A percentile compares a stretch with the other conserved stretches of the same genome.
phyloP scores from a whole-genome alignment of 1,140 invertebrate species.

The Bombus sylvicola region DNA sequence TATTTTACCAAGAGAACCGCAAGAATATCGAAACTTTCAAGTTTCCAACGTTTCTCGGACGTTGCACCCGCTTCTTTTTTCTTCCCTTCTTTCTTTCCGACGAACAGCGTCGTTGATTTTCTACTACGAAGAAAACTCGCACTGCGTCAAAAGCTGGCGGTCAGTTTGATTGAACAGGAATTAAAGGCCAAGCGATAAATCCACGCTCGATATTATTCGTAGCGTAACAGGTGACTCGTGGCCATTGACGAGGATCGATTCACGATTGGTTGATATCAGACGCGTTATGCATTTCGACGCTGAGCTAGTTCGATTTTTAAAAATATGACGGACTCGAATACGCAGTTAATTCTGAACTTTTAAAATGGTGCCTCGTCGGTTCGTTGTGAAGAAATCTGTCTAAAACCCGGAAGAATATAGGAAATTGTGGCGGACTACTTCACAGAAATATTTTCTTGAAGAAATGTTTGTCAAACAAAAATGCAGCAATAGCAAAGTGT shows the following conservation, averaged over 20 bases:
- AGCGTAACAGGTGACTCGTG: conserved; percentile 33
- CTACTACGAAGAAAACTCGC: not conserved
- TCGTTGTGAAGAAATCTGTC: conserved; percentile 48
- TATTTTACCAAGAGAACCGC: not conserved
- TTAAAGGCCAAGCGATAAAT: not conserved
- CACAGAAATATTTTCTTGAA: too few relatives aligned
- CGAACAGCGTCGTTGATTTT: not conserved
- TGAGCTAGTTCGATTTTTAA: not conserved
- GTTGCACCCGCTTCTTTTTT: not conserved
- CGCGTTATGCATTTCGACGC: not conserved
- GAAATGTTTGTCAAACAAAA: too few relatives aligned
- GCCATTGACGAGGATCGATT: not conserved
- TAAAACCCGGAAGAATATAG: conserved; percentile 17
- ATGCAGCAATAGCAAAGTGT: too few relatives aligned
- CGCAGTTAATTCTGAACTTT: conserved; percentile 48
- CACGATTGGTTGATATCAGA: not conserved
- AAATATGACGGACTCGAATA: conserved; percentile 7
- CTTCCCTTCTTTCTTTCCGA: not conserved
- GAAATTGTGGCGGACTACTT: not conserved
- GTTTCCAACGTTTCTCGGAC: not conserved
- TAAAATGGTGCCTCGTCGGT: not conserved
- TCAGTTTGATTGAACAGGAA: not conserved
- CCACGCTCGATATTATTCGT: conserved; percentile 21
- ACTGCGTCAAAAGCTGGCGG: not conserved
- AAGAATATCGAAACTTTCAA: not conserved